Evolutionary conservation across 2,888 invertebrate genomes (phyloP).

Genomic region (Proisotoma minuta): DNA sequence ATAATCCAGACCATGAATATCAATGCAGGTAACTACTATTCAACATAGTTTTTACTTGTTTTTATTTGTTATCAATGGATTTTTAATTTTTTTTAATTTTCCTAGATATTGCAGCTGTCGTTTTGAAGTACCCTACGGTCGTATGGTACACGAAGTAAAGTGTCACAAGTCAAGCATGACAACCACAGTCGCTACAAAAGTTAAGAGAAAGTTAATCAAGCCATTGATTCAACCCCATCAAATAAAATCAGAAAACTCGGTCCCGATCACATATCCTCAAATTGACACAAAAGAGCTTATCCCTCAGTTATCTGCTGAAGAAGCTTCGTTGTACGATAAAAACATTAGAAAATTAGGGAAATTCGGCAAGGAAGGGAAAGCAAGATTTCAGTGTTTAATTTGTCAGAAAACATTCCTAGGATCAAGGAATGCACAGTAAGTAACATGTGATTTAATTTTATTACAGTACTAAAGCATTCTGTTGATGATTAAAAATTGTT

Average conservation of each 20-base stretch:
- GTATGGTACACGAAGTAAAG: background rate
- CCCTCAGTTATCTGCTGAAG: background rate
- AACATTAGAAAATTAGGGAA: background rate
- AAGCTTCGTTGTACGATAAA: background rate
- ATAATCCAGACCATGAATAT: background rate
- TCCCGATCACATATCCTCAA: background rate
- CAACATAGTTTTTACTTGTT: background rate
- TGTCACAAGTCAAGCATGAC: background rate
- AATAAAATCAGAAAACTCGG: background rate
- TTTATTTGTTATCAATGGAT: background rate
- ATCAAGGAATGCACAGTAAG: background rate
- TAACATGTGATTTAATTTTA: background rate
- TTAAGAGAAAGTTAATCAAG: background rate
- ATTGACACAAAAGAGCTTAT: background rate
- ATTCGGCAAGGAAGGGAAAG: background rate
- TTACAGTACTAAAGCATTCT: too few species aligned
- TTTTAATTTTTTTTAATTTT: background rate
- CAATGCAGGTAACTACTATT: background rate
- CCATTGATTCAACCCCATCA: background rate
- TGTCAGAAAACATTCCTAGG: background rate
- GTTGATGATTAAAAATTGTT: too few species aligned
- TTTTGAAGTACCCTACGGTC: background rate
- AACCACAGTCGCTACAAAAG: background rate
- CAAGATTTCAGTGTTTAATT: background rate
- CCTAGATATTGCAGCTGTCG: background rate